These are phyloP conservation scores for Mobula birostris DNA, from an alignment of 2,113 vertebrate species.

Conservation along the genomic window DNA sequence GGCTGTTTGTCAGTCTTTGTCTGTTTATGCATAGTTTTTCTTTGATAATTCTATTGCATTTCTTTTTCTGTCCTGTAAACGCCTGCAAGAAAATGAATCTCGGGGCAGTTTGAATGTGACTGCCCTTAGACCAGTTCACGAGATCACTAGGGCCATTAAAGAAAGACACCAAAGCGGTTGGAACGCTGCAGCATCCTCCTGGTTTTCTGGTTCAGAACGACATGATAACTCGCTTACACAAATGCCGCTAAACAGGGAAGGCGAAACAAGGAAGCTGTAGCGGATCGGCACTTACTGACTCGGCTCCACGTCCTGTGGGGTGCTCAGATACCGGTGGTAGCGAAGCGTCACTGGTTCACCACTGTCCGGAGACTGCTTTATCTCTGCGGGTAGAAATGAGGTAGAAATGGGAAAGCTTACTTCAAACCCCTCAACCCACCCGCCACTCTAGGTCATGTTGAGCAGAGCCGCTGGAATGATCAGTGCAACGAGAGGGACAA, in stretches of 20 bases:
- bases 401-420: background rate
- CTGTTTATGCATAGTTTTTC: too few species aligned
- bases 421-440: background rate
- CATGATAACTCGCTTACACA: too few species aligned
- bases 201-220: background rate
- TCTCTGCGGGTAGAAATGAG: slow-evolving; percentile 7
- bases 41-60: too few species aligned
- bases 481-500: background rate
- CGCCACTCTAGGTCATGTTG: background rate
- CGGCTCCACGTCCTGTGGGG: background rate
- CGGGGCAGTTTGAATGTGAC: too few species aligned
- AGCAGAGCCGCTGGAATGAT: background rate
- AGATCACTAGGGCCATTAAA: background rate
- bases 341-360: background rate
- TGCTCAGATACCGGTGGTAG: background rate
- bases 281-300: background rate
- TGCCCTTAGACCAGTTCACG: background rate
- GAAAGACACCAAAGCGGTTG: background rate
- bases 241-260: background rate
- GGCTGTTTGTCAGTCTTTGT: too few species aligned
- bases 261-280: background rate
- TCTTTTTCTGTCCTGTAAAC: too few species aligned
- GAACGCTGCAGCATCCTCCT: too few species aligned
- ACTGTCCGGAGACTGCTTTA: background rate
- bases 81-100: too few species aligned